phyloP scores from a whole-genome alignment of 2,888 invertebrate species.

The Antheraea assamensis region DNA sequence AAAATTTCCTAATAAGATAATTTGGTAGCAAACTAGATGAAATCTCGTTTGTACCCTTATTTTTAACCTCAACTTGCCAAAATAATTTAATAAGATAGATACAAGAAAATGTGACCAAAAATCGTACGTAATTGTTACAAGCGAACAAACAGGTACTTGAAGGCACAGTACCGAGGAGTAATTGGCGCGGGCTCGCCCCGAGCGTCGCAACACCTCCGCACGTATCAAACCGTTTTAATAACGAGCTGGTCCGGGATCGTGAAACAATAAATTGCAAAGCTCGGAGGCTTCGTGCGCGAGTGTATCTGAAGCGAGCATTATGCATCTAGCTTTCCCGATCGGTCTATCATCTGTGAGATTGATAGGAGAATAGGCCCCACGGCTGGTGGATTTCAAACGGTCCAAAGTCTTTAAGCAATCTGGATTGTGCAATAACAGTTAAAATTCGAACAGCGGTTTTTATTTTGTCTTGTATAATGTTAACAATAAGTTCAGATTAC shows the following conservation, averaged over 20 bases:
- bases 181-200: constrained; percentile 72
- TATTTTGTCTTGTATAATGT: constrained; percentile 19
- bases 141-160: constrained; percentile 64
- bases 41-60: no score
- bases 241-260: constrained; percentile 80
- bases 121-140: constrained; percentile 67
- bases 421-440: constrained; percentile 60
- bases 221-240: constrained; percentile 82
- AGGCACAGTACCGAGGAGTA: constrained; percentile 61
- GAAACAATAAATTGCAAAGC: constrained; percentile 83
- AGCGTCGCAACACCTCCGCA: constrained; percentile 80
- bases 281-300: constrained; percentile 81
- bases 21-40: no score
- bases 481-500: no score
- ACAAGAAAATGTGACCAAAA: constrained; percentile 59
- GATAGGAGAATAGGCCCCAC: constrained; percentile 78
- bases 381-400: constrained; percentile 68
- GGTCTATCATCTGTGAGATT: constrained; percentile 79
- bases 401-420: constrained; percentile 47
- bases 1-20: no score
- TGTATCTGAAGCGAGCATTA: constrained; percentile 79
- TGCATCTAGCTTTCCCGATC: constrained; percentile 76
- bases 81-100: constrained; percentile 28
- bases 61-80: no score
- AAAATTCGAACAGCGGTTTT: constrained; percentile 53